phyloP scores from a whole-genome alignment of 2,888 invertebrate species.

The Nymphalis urticae region DNA sequence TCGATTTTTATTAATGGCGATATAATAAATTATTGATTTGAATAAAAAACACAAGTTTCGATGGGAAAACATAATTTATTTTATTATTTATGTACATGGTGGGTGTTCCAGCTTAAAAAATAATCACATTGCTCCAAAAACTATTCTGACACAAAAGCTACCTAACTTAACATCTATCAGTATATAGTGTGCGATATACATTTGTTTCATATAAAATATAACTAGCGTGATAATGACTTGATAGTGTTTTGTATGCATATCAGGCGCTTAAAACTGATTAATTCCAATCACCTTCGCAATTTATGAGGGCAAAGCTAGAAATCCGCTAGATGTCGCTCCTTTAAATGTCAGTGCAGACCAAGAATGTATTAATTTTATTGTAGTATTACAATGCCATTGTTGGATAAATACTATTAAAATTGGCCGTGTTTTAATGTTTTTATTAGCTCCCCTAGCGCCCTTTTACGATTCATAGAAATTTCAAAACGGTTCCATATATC shows the following conservation, averaged over 20 bases:
- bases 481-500: conserved; percentile 24
- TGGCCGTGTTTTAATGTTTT: neutral
- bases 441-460: neutral
- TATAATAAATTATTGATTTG: neutral
- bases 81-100: conserved; percentile 68
- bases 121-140: conserved; percentile 57
- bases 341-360: neutral
- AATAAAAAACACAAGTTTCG: conserved; percentile 40
- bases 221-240: conserved; percentile 53
- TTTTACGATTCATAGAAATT: neutral
- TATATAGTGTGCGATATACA: conserved; percentile 61
- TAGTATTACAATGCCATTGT: neutral
- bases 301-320: conserved; percentile 17
- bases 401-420: neutral
- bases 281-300: conserved; percentile 19
- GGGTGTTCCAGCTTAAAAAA: conserved; percentile 62
- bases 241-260: conserved; percentile 37
- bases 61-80: conserved; percentile 76
- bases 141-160: conserved; percentile 63
- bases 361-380: neutral
- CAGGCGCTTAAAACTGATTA: conserved; percentile 25
- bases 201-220: conserved; percentile 59
- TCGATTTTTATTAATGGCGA: neutral
- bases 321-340: conserved; percentile 3
- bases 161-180: conserved; percentile 52